Base-by-base conservation (phyloP, 2,888 invertebrate genomes). In the Drosophila parthenogenetica region DNA sequence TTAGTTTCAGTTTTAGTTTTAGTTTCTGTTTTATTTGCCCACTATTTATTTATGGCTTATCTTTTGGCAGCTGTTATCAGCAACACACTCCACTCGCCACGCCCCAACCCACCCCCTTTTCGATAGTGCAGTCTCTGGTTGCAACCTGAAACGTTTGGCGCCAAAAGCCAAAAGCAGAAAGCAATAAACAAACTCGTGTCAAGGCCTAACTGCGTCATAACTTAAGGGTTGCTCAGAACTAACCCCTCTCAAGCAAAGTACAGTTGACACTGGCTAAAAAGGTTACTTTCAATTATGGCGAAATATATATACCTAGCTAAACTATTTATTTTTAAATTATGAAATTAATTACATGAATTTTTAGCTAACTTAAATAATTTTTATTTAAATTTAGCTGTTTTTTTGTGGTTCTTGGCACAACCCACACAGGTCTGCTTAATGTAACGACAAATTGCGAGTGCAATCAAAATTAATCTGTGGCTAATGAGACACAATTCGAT, bases 401-500 rank as follows among this genome's bases (percentile, higher is more conserved):
- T 13, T 43, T 65, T 64, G 11, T 5, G 29, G 29, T 29, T 48
- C 5, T 75, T 75, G 77, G 74, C 77, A 60, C 25, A 53, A 53
- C 79, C 80, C 81, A 81, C 81, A 35, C 74, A 45, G 48, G 22
- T 17, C 40, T 17, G 62, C 63, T 62, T 71, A 83, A 80, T 76
- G 76, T 70, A 71, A 73, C 76, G 72, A 74, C 71, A 79, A 81
- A 85, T 88, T 80, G 72, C 62, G 54, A 71, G 57, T 68, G 80
- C 71, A 86, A 71, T 86, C 69, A 73, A 87, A 73, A 85, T 88
- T 85, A 87, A 85, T 85, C 82, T 83, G 42, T 43, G 51, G 77
- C 79, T 85, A 88, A 85, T 85, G 89, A 85, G 85, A 79, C 89
- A 85, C 74, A 77, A 77, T 83, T 79, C 65, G 49, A 60, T 49